Evolutionary conservation across 2,113 vertebrate genomes (phyloP), one percentile per base, ranked within the genome.

Genomic region (Nyctereutes procyonoides): DNA sequence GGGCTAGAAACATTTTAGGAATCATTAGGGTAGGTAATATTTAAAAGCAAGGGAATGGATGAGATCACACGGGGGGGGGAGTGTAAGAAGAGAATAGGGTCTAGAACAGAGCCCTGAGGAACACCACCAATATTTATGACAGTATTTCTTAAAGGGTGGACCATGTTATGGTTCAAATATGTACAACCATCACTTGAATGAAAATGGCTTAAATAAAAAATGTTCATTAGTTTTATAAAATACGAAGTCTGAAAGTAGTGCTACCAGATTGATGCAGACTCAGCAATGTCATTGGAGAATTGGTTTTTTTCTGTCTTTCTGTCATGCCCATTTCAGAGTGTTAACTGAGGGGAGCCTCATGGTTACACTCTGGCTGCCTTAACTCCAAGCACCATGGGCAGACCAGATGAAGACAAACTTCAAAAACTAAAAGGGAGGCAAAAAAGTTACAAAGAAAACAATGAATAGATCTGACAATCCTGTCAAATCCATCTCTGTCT

Each of bases 121-220:
- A 69, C 2, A 24, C 26, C 43, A 58, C n/a, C 10, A 24, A 28
- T 51, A 51, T 56, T 92, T 48, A 55, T 1, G 5, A 79, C 19
- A 20, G 63, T 20, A 43, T 38, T 90, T 69, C 60, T 92, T 55
- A 82, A 81, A 74, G 67, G 2, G 10, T 15, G 9, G 16, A n/a
- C 58, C 3, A 3, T 1, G 17, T 43, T 24, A 32, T 35, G 60
- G 26, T 81, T 94, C 48, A 63, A 96, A 51, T n/a, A 32, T 17
- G 12, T n/a, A 62, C 11, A 76, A 65, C 51, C 83, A 48, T 58
- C 26, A 58, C 28, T 79, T 56, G 12, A 73, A 48, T 67, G 11
- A 3, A 73, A 62, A 67, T 90, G 84, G n/a, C 67, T 92, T 86
- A 81, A 71, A 81, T 35, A 51, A 95, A 38, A 88, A 35, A 86